A percentile compares a stretch with the other conserved stretches of the same genome.
Evolutionary conservation across 2,113 vertebrate genomes (phyloP).

Genomic region (Syngnathus typhle): DNA sequence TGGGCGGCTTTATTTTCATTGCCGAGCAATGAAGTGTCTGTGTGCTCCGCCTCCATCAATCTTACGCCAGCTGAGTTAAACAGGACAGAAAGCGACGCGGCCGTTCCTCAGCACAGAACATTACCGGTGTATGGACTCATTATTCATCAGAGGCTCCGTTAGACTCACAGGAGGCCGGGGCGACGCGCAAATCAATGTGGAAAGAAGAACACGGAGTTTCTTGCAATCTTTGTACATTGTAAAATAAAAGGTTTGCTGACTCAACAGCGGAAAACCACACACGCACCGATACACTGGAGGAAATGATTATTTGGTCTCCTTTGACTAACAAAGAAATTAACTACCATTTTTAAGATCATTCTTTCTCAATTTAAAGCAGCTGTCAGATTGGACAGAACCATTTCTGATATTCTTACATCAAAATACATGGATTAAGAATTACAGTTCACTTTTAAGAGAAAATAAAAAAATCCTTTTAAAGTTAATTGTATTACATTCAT

Average conservation of each 20-base stretch:
- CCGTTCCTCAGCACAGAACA: constrained; percentile 72
- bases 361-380: no score
- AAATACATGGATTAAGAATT: no score
- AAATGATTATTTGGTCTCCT: not conserved
- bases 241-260: constrained; percentile 14
- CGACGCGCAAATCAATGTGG: constrained; percentile 41
- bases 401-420: no score
- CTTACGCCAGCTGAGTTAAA: constrained; percentile 66
- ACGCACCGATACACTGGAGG: not conserved
- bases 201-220: constrained; percentile 23
- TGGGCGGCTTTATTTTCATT: constrained; percentile 66
- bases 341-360: not conserved
- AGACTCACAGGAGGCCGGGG: constrained; percentile 54
- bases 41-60: constrained; percentile 63
- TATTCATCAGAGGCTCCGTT: constrained; percentile 72
- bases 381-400: no score
- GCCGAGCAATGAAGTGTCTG: constrained; percentile 67
- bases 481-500: not conserved
- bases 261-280: not conserved
- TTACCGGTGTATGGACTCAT: constrained; percentile 72
- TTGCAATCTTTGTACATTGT: constrained; percentile 20
- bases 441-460: not conserved
- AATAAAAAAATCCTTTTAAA: no score
- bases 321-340: not conserved
- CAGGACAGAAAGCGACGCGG: constrained; percentile 73